Evolutionary conservation across 2,113 vertebrate genomes (phyloP).

Genomic region (Crotalus horridus): DNA sequence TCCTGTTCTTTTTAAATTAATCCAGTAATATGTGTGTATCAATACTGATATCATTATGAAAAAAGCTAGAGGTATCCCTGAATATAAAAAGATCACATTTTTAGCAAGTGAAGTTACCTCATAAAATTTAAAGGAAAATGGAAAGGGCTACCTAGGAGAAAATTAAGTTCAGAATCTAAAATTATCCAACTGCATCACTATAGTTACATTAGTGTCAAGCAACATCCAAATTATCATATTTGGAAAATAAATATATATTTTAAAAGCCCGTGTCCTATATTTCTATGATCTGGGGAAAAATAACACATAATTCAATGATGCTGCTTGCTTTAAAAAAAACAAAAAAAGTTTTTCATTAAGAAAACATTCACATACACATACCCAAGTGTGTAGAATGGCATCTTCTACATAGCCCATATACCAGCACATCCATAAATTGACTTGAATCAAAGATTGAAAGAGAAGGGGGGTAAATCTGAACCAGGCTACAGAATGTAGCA

Average conservation of each 20-base stretch:
- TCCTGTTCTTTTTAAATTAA: background rate
- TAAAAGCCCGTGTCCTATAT: background rate
- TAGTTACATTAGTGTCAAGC: background rate
- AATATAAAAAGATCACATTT: background rate
- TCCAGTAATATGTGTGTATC: background rate
- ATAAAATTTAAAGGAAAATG: background rate
- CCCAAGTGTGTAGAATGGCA: background rate
- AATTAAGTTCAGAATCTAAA: background rate
- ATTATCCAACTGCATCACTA: background rate
- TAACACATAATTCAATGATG: background rate
- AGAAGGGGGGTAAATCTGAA: slow-evolving; percentile 60
- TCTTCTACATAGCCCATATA: slow-evolving; percentile 14
- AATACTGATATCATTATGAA: background rate
- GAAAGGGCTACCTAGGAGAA: background rate
- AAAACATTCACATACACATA: background rate
- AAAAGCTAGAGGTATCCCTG: background rate
- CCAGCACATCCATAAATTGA: slow-evolving; percentile 61
- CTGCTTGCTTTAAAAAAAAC: background rate
- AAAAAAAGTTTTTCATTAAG: background rate
- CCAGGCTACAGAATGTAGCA: slow-evolving; percentile 63
- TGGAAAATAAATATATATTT: background rate
- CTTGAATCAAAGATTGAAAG: slow-evolving; percentile 69
- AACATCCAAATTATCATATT: background rate
- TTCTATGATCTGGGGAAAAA: background rate
- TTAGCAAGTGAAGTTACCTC: background rate